phyloP scores from a whole-genome alignment of 2,888 invertebrate species.

The Apodemia mormo region DNA sequence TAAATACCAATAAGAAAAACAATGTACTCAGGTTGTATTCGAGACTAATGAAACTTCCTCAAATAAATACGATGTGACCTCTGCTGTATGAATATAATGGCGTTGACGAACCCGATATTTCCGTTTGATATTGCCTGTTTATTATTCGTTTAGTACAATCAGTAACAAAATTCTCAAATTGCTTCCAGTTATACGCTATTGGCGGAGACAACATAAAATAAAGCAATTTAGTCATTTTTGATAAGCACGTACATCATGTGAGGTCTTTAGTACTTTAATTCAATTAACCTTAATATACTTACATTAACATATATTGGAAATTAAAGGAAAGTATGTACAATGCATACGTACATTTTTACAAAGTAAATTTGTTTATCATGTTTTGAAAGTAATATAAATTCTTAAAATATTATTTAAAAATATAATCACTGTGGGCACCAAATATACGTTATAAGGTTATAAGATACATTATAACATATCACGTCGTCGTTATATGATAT shows the following conservation, averaged over 20 bases:
- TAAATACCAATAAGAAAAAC: constrained; percentile 19
- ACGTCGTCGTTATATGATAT: too few species aligned
- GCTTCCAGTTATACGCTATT: constrained; percentile 30
- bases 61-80: constrained; percentile 55
- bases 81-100: constrained; percentile 65
- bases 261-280: constrained; percentile 41
- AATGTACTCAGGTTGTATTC: constrained; percentile 31
- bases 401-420: too few species aligned
- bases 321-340: not conserved
- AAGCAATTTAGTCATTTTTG: constrained; percentile 36
- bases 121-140: constrained; percentile 66
- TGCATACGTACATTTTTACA: not conserved
- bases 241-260: constrained; percentile 37
- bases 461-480: too few species aligned
- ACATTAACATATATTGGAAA: constrained; percentile 20
- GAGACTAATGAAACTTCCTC: constrained; percentile 45
- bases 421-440: too few species aligned
- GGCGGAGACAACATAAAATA: constrained; percentile 33
- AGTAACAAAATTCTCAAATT: constrained; percentile 46
- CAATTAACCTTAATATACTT: constrained; percentile 43
- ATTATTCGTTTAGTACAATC: constrained; percentile 56
- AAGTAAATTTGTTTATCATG: too few species aligned
- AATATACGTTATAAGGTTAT: too few species aligned
- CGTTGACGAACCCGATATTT: constrained; percentile 66
- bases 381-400: too few species aligned